Conservation (phyloP, 2,113 vertebrate genomes). For the Erpornis zantholeuca region DNA sequence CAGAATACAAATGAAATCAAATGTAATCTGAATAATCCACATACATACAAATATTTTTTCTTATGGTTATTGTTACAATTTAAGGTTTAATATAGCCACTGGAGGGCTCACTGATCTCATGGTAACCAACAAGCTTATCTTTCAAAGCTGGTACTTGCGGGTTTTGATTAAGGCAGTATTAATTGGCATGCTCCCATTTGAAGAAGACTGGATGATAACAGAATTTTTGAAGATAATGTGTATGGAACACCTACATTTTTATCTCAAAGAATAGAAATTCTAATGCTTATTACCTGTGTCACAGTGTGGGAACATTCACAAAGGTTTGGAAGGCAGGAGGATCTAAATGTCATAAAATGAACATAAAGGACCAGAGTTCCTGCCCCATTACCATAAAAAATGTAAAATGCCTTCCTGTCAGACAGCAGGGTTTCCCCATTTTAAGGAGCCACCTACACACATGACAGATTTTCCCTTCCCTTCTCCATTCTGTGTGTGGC, state of each 20-base stretch:
- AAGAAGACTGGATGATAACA: background rate
- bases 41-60: background rate
- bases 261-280: background rate
- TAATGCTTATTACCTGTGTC: background rate
- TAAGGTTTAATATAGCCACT: slow-evolving; percentile 11
- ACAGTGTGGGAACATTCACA: background rate
- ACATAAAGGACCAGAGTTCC: background rate
- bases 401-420: background rate
- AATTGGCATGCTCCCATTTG: background rate
- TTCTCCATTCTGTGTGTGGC: background rate
- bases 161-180: background rate
- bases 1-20: background rate
- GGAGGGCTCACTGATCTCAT: slow-evolving; percentile 6
- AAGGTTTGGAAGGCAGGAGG: background rate
- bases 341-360: background rate
- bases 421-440: background rate
- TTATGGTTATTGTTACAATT: background rate
- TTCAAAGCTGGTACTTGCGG: background rate
- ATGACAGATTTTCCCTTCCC: background rate
- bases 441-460: background rate
- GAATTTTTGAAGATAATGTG: background rate
- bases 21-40: background rate
- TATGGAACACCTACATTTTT: background rate
- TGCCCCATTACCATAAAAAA: background rate
- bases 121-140: background rate